These are phyloP conservation scores for Xenentodon cancila DNA, from an alignment of 2,797 vertebrate species.

Conservation along the genomic window DNA sequence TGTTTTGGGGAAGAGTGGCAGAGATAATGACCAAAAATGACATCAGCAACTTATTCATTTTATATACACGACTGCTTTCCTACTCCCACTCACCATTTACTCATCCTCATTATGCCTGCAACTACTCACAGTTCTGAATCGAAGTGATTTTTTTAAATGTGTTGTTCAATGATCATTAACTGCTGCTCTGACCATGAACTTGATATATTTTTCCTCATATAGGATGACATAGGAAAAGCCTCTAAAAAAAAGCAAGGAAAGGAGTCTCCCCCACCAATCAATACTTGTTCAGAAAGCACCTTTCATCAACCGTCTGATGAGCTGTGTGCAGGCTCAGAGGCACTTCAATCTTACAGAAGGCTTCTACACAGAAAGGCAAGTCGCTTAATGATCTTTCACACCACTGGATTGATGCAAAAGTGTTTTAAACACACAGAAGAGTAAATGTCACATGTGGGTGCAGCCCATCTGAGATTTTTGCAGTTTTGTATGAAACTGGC, in stretches of 20 bases:
- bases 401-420: neutral
- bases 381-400: neutral
- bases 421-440: neutral
- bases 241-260: constrained; percentile 49
- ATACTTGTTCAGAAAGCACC: constrained; percentile 1
- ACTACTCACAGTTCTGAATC: constrained; percentile 11
- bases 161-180: constrained; percentile 3
- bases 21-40: neutral
- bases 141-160: neutral
- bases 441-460: too few species aligned
- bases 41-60: neutral
- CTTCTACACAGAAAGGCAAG: constrained; percentile 73
- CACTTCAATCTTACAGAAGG: constrained; percentile 73
- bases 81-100: constrained; percentile 7
- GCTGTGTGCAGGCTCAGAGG: constrained; percentile 41
- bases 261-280: constrained; percentile 2
- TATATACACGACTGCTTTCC: constrained; percentile 6
- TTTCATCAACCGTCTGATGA: constrained; percentile 21
- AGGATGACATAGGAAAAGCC: constrained; percentile 57
- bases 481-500: too few species aligned
- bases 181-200: neutral
- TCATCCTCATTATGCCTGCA: constrained; percentile 11
- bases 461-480: too few species aligned
- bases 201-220: constrained; percentile 27
- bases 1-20: constrained; percentile 6